These are phyloP conservation scores for Brachionus rubens DNA, from an alignment of 1,140 invertebrate genomes.

Conservation along the genomic window DNA sequence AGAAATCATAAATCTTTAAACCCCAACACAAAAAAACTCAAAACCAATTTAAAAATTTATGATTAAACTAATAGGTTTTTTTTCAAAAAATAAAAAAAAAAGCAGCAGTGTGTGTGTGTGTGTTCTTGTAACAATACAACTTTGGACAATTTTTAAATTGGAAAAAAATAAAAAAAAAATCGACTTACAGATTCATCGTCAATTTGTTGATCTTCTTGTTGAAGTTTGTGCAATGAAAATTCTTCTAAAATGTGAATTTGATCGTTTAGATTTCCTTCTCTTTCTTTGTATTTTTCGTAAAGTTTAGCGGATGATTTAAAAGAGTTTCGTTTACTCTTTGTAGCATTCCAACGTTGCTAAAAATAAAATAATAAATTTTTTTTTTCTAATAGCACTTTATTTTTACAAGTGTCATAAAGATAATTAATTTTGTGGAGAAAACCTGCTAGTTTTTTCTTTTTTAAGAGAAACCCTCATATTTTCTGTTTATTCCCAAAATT, in stretches of 20 bases:
- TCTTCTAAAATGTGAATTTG: conserved; percentile 45
- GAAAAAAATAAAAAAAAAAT: not conserved
- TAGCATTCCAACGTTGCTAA: conserved; percentile 44
- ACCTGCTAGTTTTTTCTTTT: no score
- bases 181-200: conserved; percentile 32
- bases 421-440: no score
- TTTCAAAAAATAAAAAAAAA: conserved; percentile 5
- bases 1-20: no score
- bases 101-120: no score
- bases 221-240: conserved; percentile 21
- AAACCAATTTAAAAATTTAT: conserved; percentile 11
- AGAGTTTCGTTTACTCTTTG: conserved; percentile 10
- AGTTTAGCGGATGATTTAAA: conserved; percentile 15
- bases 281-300: conserved; percentile 19
- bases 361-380: not conserved
- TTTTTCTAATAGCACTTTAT: no score
- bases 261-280: conserved; percentile 5
- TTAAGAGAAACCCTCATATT: no score
- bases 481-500: no score
- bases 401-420: no score
- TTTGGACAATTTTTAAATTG: not conserved
- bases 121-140: conserved; percentile 40
- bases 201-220: conserved; percentile 1
- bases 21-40: no score
- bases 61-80: not conserved